These are phyloP conservation scores for Formica exsecta DNA, from an alignment of 1,140 invertebrate genomes.

Conservation along the genomic window DNA sequence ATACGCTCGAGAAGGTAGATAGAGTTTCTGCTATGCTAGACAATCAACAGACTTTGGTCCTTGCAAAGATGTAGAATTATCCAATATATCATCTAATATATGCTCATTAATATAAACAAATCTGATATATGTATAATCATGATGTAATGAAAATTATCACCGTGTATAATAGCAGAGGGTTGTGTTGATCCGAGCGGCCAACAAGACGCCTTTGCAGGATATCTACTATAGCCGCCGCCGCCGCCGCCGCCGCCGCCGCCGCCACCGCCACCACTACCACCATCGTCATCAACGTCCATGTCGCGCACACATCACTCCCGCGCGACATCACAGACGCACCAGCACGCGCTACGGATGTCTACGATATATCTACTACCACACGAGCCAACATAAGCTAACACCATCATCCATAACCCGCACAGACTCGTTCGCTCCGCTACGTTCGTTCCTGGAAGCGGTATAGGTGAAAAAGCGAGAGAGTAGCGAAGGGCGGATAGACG, in stretches of 20 bases:
- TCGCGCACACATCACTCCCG: conserved; percentile 50
- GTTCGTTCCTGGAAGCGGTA: conserved; percentile 50
- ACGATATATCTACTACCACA: conserved; percentile 52
- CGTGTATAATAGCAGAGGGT: too few species aligned
- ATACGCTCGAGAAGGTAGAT: not conserved
- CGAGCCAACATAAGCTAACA: conserved; percentile 65
- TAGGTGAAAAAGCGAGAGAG: conserved; percentile 37
- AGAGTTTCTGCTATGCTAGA: conserved; percentile 16
- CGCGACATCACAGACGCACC: conserved; percentile 36
- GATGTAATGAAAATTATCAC: too few species aligned
- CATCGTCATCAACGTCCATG: not conserved
- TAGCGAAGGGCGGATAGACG: conserved; percentile 35
- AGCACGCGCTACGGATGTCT: conserved; percentile 29
- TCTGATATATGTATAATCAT: not conserved
- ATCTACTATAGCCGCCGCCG: conserved; percentile 74
- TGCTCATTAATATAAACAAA: conserved; percentile 6
- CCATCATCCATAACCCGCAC: conserved; percentile 69
- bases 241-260: conserved; percentile 29
- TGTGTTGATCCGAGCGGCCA: conserved; percentile 80
- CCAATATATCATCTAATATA: not conserved
- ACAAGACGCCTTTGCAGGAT: conserved; percentile 81
- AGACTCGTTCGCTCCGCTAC: conserved; percentile 36
- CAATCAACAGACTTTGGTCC: conserved; percentile 49
- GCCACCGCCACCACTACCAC: not conserved
- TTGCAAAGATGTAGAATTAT: conserved; percentile 32